These are phyloP conservation scores for Craseonycteris thonglongyai DNA, from an alignment of 2,113 vertebrate genomes.

Conservation along the genomic window DNA sequence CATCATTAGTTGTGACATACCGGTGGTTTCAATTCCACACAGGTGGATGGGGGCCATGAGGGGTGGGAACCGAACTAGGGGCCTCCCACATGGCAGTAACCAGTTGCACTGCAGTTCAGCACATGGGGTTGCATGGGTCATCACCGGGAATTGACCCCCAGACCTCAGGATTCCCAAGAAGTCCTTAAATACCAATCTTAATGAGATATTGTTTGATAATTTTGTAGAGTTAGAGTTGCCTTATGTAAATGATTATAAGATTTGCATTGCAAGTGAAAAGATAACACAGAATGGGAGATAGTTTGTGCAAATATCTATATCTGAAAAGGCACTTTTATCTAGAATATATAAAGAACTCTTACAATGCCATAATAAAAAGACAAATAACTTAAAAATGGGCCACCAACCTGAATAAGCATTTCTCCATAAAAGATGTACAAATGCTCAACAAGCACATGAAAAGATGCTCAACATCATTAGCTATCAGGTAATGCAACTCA, in stretches of 20 bases:
- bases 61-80: too few relatives aligned
- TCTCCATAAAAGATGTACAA: not conserved
- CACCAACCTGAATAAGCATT: not conserved
- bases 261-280: not conserved
- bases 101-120: too few relatives aligned
- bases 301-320: not conserved
- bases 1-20: too few relatives aligned
- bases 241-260: not conserved
- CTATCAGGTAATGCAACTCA: not conserved
- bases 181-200: not conserved
- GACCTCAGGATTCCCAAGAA: too few relatives aligned
- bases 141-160: too few relatives aligned
- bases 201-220: not conserved
- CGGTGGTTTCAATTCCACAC: too few relatives aligned
- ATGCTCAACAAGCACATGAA: not conserved
- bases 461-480: not conserved
- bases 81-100: too few relatives aligned
- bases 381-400: not conserved
- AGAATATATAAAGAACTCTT: not conserved
- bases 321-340: not conserved
- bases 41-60: too few relatives aligned
- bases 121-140: too few relatives aligned
- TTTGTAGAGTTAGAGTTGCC: not conserved
- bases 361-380: not conserved
- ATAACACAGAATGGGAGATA: not conserved